Evolutionary conservation across 1,140 invertebrate genomes (phyloP), one percentile per base, ranked within the genome.

Genomic region (Hyphantria cunea): DNA sequence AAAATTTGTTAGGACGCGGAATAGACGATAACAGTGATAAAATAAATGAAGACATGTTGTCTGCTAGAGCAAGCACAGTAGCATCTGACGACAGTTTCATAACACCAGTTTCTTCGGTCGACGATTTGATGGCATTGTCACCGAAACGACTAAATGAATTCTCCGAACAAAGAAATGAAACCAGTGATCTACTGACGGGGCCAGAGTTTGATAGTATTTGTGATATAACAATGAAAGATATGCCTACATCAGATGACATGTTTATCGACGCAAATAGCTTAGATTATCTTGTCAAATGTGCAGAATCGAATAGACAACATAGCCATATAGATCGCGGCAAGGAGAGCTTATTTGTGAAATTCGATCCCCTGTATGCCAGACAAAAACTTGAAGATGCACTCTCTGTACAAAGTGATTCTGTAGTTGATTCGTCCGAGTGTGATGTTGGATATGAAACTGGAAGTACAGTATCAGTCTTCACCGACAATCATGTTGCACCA

Each of bases 341-440:
- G 47, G 92, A 93, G 60, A 93, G 93, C 64, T 78, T 94, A 15
- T 93, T 92, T 74, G 84, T 93, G 14, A 93, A 93, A 66, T 94
- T 94, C 70, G 93, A 94, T 78, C 93, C 93, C 11, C 68, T 93
- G 33, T 90, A 93, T 74, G 80, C 85, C n/a, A 74, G 73, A 33
- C 82, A 90, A 51, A 75, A 74, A 56, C 55, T 71, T 11, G 68
- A 58, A 37, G 44, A 45, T 59, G 65, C 70, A 53, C 51, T 39
- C 25, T 72, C 69, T 64, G 56, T 68, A 33, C 14, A 63, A 58
- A 80, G 65, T 61, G 65, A 71, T 39, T 68, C 72, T 32, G 52
- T 37, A 42, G 48, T 68, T n/a, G 76, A 82, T 50, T 78, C 74
- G 2, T 68, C 63, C 8, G 86, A 89, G 41, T 70, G 55, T 70